phyloP scores from a whole-genome alignment of 2,113 vertebrate species.

The Corythornis madagascariensis region DNA sequence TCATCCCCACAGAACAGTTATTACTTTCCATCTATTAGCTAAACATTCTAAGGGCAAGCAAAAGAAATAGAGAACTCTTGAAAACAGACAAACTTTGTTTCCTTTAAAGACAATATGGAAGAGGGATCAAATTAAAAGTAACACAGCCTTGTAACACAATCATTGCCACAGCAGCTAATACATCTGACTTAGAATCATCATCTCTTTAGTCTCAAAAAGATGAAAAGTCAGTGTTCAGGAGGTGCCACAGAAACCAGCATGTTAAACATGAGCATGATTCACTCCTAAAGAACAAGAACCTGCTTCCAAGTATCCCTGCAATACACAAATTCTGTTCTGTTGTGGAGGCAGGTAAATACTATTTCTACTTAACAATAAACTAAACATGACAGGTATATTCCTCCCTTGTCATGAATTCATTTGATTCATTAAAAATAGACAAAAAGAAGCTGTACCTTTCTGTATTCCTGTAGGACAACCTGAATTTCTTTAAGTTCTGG shows the following conservation, averaged over 20 bases:
- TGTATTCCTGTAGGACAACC: slow-evolving; percentile 90
- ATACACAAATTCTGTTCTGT: neutral
- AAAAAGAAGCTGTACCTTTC: slow-evolving; percentile 82
- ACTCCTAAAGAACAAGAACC: neutral
- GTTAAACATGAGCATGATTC: neutral
- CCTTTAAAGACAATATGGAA: neutral
- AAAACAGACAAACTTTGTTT: neutral
- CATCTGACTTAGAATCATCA: neutral
- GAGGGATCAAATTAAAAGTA: neutral
- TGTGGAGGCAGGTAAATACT: neutral
- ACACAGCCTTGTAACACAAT: neutral
- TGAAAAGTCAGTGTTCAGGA: neutral
- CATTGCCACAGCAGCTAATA: neutral
- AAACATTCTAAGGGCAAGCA: neutral
- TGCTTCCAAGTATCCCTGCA: neutral
- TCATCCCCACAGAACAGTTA: neutral
- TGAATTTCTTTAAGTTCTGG: slow-evolving; percentile 92
- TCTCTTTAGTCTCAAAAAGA: neutral
- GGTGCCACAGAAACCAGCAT: neutral
- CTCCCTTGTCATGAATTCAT: neutral
- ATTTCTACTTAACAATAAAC: neutral
- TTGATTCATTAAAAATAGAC: neutral
- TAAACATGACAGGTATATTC: neutral
- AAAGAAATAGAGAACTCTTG: neutral
- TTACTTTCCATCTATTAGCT: neutral